Conservation (phyloP, 1,140 invertebrate species). For the Zelostemma sp. region DNA sequence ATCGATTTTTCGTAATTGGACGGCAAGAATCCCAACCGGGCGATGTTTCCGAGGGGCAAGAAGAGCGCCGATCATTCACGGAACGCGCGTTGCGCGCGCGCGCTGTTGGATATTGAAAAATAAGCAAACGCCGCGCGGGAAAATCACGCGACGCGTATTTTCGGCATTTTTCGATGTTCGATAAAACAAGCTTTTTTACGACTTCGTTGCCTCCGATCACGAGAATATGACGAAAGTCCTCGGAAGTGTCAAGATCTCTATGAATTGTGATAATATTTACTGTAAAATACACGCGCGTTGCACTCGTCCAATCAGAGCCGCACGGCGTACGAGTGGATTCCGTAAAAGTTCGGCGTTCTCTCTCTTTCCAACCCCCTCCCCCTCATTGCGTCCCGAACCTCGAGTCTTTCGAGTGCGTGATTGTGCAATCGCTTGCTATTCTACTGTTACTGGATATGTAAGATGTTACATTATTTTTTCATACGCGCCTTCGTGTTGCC, state of each 20-base stretch:
- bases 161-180: too few relatives aligned
- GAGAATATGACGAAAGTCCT: neutral
- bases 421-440: constrained; percentile 55
- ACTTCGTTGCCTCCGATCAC: too few relatives aligned
- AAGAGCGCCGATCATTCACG: neutral
- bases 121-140: too few relatives aligned
- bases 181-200: too few relatives aligned
- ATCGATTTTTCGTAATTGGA: constrained; percentile 5
- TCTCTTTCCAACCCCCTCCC: constrained; percentile 17
- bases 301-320: neutral
- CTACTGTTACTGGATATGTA: constrained; percentile 20
- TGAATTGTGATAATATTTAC: constrained; percentile 7
- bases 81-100: neutral
- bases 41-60: neutral
- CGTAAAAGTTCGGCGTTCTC: constrained; percentile 8
- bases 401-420: constrained; percentile 57
- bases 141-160: too few relatives aligned
- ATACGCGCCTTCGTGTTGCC: constrained; percentile 48
- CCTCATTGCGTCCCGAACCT: constrained; percentile 51
- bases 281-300: neutral
- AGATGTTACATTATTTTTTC: constrained; percentile 34
- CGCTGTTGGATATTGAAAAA: neutral
- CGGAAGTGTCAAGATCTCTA: constrained; percentile 3
- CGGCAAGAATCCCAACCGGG: constrained; percentile 16
- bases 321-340: neutral